These are phyloP conservation scores for Ametastegia equiseti DNA, from an alignment of 2,888 invertebrate species.

Conservation along the genomic window DNA sequence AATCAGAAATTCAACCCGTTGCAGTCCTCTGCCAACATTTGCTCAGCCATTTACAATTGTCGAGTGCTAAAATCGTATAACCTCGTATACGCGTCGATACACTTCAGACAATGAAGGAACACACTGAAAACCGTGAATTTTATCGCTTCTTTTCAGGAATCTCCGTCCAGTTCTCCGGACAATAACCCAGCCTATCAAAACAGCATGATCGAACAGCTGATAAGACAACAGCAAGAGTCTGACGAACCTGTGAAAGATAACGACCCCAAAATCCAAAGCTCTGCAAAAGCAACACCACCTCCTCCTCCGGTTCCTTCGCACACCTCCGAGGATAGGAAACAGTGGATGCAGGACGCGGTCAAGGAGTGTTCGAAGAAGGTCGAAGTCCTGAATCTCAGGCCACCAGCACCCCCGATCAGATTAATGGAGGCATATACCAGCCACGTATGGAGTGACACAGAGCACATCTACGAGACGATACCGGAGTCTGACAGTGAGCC, in stretches of 20 bases:
- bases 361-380: conserved; percentile 68
- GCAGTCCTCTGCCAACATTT: conserved; percentile 4
- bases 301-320: conserved; percentile 74
- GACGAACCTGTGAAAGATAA: conserved; percentile 43
- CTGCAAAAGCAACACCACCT: conserved; percentile 57
- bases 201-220: conserved; percentile 77
- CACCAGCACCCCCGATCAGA: conserved; percentile 66
- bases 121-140: neutral
- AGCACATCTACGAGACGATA: conserved; percentile 83
- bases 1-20: conserved; percentile 4
- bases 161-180: conserved; percentile 66
- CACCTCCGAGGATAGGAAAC: conserved; percentile 68
- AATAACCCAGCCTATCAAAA: conserved; percentile 76
- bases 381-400: conserved; percentile 62
- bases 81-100: no score
- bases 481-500: conserved; percentile 82
- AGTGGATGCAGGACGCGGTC: conserved; percentile 66
- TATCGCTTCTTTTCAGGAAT: conserved; percentile 58
- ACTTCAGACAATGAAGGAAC: no score
- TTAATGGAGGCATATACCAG: conserved; percentile 69
- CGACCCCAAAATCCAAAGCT: conserved; percentile 51
- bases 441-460: conserved; percentile 77
- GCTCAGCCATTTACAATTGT: conserved; percentile 1
- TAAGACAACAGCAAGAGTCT: conserved; percentile 72
- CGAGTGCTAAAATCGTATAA: neutral